Percentiles rank a stretch among this genome's conserved stretches.
These are phyloP conservation scores for Cyprinus carpio DNA, from an alignment of 2,113 vertebrate species.

Conservation along the genomic window DNA sequence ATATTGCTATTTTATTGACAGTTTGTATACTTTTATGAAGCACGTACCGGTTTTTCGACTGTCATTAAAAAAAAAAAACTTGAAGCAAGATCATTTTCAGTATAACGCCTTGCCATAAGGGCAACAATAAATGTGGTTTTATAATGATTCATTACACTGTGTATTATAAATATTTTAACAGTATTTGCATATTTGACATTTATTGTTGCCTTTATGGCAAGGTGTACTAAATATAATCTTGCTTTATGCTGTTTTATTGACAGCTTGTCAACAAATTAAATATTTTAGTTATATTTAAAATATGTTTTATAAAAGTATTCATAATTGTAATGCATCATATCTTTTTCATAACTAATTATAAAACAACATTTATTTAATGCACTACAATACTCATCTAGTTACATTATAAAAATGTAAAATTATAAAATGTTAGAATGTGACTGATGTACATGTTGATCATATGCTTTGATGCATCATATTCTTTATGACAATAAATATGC, in stretches of 20 bases:
- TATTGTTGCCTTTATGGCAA: neutral
- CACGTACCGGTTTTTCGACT: neutral
- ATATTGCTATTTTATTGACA: neutral
- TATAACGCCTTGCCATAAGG: neutral
- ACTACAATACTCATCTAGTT: neutral
- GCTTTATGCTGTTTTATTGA: neutral
- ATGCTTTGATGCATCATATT: neutral
- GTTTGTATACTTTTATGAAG: neutral
- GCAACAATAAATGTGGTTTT: neutral
- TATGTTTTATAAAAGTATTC: neutral
- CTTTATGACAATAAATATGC: neutral
- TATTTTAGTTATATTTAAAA: too few species aligned
- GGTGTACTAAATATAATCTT: neutral
- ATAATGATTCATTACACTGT: neutral
- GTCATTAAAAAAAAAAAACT: neutral
- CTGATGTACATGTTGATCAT: neutral
- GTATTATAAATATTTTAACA: neutral
- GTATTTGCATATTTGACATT: neutral
- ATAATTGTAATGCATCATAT: neutral
- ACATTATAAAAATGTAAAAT: neutral
- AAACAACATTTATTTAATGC: neutral
- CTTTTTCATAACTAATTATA: neutral
- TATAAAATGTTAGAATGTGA: neutral
- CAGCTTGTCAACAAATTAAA: neutral
- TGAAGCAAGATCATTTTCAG: neutral